Percentiles rank a stretch among this genome's conserved stretches.
Conservation (phyloP, 2,113 vertebrate genomes). For the Echinops telfairi region DNA sequence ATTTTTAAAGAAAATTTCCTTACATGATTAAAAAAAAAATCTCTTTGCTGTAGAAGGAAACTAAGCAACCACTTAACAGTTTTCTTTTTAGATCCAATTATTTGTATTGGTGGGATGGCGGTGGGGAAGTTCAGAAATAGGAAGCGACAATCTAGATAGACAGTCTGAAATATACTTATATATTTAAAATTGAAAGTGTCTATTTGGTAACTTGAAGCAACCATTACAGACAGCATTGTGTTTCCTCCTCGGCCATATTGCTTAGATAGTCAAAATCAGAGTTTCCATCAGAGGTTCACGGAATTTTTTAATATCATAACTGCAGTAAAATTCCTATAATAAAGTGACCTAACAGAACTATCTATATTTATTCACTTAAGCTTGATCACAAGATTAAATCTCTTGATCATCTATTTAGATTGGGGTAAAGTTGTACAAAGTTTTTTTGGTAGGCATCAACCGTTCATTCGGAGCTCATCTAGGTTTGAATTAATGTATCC, state of each 20-base stretch:
- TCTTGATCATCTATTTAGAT: conserved; percentile 27
- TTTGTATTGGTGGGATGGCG: neutral
- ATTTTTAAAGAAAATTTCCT: neutral
- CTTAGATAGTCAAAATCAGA: conserved; percentile 7
- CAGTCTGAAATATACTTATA: neutral
- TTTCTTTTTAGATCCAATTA: conserved; percentile 32
- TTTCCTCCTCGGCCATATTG: neutral
- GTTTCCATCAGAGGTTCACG: neutral
- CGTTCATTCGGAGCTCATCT: neutral
- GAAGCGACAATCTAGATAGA: neutral
- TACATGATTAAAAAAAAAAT: neutral
- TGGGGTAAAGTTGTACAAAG: neutral
- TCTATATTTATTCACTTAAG: neutral
- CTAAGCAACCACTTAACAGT: neutral
- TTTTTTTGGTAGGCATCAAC: neutral
- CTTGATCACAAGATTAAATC: neutral
- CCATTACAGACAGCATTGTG: neutral
- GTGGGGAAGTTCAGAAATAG: neutral
- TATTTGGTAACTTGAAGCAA: conserved; percentile 18
- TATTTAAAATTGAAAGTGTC: neutral
- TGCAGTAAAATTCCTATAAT: neutral
- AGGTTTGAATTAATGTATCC: neutral
- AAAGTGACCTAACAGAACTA: neutral
- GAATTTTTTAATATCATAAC: conserved; percentile 12
- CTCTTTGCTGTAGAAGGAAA: neutral